A percentile compares a stretch with the other conserved stretches of the same genome.
Evolutionary conservation across 1,140 invertebrate genomes (phyloP).

Genomic region (Diorhabda elongata): DNA sequence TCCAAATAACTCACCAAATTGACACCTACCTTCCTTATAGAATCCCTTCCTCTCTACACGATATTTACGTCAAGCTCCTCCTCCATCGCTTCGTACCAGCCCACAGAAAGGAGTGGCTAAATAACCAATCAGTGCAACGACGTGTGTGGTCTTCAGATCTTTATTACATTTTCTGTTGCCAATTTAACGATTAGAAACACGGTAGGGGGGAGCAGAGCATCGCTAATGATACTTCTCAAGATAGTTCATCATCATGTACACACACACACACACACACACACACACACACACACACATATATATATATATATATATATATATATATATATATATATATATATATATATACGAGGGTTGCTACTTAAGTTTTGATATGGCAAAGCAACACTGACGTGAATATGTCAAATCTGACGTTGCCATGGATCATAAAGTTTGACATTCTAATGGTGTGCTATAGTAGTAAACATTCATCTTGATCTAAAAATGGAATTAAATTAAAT

Average conservation of each 20-base stretch:
- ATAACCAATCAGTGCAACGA: conserved; percentile 43
- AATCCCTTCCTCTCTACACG: conserved; percentile 16
- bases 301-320: too few species aligned
- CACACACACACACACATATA: too few species aligned
- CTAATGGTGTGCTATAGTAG: too few species aligned
- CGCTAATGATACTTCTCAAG: conserved; percentile 18
- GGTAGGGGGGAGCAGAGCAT: conserved; percentile 16
- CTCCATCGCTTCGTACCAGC: conserved; percentile 10
- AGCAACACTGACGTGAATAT: too few species aligned
- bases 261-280: too few species aligned
- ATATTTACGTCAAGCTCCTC: conserved; percentile 11
- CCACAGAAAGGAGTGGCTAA: conserved; percentile 23
- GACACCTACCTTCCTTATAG: conserved; percentile 28
- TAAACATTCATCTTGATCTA: too few species aligned
- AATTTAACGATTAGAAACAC: conserved; percentile 43
- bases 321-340: too few species aligned
- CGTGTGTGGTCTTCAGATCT: conserved; percentile 47
- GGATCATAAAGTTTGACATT: too few species aligned
- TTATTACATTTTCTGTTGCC: conserved; percentile 44
- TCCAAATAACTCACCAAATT: conserved; percentile 30
- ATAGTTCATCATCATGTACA: background rate
- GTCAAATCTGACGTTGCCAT: too few species aligned
- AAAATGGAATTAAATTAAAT: too few species aligned
- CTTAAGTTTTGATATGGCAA: too few species aligned
- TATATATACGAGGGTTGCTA: too few species aligned